A percentile compares a stretch with the other conserved stretches of the same genome.
These are phyloP conservation scores for Zonitis immaculata DNA, from an alignment of 2,888 invertebrate species.

Conservation along the genomic window DNA sequence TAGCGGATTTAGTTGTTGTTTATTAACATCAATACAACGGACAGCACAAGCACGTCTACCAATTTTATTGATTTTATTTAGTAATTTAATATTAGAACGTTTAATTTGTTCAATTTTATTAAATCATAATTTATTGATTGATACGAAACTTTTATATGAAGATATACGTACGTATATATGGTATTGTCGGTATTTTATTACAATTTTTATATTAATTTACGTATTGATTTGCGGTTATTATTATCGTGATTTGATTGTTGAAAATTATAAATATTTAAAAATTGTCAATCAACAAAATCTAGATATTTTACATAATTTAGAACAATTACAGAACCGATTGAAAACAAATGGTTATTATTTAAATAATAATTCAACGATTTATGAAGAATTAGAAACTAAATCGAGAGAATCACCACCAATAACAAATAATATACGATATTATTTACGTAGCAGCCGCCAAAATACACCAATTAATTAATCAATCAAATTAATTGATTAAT, in stretches of 20 bases:
- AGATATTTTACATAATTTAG: conserved; percentile 27
- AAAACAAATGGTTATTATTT: neutral
- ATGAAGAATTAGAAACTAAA: too few species aligned
- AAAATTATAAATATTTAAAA: conserved; percentile 48
- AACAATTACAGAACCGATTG: conserved; percentile 8
- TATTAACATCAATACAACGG: conserved; percentile 55
- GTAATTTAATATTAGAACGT: conserved; percentile 52
- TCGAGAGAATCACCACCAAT: neutral
- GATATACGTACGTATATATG: conserved; percentile 48
- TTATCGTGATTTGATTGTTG: conserved; percentile 46
- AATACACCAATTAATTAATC: neutral
- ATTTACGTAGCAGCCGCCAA: neutral
- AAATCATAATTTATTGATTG: conserved; percentile 19
- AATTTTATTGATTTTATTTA: conserved; percentile 52
- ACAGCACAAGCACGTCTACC: conserved; percentile 55
- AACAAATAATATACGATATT: neutral
- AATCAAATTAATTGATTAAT: neutral
- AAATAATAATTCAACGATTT: neutral
- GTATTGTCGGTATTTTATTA: conserved; percentile 48
- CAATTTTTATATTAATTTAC: conserved; percentile 38
- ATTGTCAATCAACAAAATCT: conserved; percentile 47
- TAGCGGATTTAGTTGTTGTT: conserved; percentile 51
- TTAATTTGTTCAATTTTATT: conserved; percentile 34
- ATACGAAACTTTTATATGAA: conserved; percentile 40
- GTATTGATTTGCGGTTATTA: conserved; percentile 41